phyloP scores from a whole-genome alignment of 2,113 vertebrate species.

The Cyphomyrus plagiostoma region DNA sequence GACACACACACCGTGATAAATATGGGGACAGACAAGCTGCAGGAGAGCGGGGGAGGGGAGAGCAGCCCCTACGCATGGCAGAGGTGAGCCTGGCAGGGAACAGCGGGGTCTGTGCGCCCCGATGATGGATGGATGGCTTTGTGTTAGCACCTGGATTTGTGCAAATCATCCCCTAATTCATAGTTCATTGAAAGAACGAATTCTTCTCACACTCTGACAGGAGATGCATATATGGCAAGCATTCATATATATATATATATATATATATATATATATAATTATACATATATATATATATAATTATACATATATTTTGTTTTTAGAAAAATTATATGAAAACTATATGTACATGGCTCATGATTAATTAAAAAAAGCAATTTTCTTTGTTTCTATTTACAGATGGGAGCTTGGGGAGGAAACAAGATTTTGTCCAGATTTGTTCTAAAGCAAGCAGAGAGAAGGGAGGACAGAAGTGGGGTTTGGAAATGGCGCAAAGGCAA shows the following conservation, averaged over 20 bases:
- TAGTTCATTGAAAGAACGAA: conserved; percentile 72
- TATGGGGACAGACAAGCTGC: not conserved
- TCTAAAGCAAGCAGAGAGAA: conserved; percentile 58
- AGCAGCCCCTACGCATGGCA: not conserved
- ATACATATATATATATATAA: conserved; percentile 59
- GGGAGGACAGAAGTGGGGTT: conserved; percentile 42
- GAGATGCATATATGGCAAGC: conserved; percentile 76
- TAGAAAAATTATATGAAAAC: conserved; percentile 74
- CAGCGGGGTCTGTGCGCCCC: conserved; percentile 51
- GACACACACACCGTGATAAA: not conserved
- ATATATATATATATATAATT: conserved; percentile 34
- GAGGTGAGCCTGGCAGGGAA: conserved; percentile 29
- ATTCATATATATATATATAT: conserved; percentile 69
- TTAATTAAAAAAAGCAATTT: conserved; percentile 58
- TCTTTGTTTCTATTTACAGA: conserved; percentile 61
- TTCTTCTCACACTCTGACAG: conserved; percentile 67
- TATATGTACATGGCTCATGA: conserved; percentile 72
- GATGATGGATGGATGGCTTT: conserved; percentile 59
- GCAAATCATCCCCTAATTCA: conserved; percentile 70
- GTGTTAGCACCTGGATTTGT: conserved; percentile 77
- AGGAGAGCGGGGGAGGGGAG: not conserved
- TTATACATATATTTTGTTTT: conserved; percentile 39
- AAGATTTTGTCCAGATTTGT: conserved; percentile 36
- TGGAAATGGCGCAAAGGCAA: not conserved
- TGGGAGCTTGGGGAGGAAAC: conserved; percentile 42